Conservation (phyloP, 1,140 invertebrate genomes). For the Drosophila parabipectinata region DNA sequence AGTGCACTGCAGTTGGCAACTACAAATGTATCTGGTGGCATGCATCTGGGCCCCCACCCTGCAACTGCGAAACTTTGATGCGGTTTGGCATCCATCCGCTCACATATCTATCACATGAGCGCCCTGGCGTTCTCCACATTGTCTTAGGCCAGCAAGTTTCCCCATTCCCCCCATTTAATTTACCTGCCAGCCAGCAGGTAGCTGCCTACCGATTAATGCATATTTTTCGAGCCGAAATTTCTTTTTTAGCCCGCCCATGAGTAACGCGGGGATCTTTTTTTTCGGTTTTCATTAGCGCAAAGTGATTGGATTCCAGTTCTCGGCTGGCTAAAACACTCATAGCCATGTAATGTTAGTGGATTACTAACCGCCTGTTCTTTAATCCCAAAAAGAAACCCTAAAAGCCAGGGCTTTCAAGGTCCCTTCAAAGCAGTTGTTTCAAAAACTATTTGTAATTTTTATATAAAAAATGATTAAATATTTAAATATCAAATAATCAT, state of each 20-base stretch:
- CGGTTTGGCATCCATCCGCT: slow-evolving; percentile 61
- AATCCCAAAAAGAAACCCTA: neutral
- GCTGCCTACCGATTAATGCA: slow-evolving; percentile 41
- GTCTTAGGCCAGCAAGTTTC: slow-evolving; percentile 39
- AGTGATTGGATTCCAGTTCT: slow-evolving; percentile 54
- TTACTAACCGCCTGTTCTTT: slow-evolving; percentile 5
- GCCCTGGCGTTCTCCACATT: slow-evolving; percentile 33
- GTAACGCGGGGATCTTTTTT: slow-evolving; percentile 33
- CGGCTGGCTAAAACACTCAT: slow-evolving; percentile 14
- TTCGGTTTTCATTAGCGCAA: slow-evolving; percentile 59
- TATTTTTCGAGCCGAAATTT: slow-evolving; percentile 14
- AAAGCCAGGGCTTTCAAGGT: neutral
- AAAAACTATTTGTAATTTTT: neutral
- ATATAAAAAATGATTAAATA: neutral
- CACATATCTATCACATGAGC: slow-evolving; percentile 37
- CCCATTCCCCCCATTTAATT: slow-evolving; percentile 20
- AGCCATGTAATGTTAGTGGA: slow-evolving; percentile 3
- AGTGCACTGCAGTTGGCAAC: slow-evolving; percentile 67
- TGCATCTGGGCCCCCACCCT: slow-evolving; percentile 21
- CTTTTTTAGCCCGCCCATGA: slow-evolving; percentile 38
- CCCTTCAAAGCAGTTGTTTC: neutral
- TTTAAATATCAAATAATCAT: neutral
- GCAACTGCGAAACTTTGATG: slow-evolving; percentile 58
- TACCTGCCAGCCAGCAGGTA: slow-evolving; percentile 10
- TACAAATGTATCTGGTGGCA: slow-evolving; percentile 25